Conservation (phyloP, 1,140 invertebrate species). For the Drosophila sulfurigaster region DNA sequence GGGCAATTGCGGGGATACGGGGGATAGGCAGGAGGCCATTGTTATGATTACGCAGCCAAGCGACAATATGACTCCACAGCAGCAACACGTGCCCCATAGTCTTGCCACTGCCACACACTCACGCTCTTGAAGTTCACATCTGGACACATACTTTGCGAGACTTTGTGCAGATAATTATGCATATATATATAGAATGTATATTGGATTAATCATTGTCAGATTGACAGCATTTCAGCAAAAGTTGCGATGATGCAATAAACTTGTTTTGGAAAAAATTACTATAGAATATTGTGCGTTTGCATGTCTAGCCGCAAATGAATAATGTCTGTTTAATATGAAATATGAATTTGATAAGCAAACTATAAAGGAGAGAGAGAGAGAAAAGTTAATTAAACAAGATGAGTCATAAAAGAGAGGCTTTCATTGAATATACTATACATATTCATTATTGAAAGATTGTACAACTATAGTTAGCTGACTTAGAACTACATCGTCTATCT, state of each 20-base stretch:
- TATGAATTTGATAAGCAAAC: not conserved
- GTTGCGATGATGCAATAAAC: constrained; percentile 42
- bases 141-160: not conserved
- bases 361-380: not conserved
- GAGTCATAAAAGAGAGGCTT: not conserved
- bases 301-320: not conserved
- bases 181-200: not conserved
- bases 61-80: constrained; percentile 14
- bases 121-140: not conserved
- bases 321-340: not conserved
- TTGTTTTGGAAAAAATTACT: constrained; percentile 10
- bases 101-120: constrained; percentile 7
- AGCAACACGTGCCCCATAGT: constrained; percentile 29
- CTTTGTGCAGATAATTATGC: constrained; percentile 7
- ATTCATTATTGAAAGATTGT: not conserved
- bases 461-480: not conserved
- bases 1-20: not conserved
- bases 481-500: not conserved
- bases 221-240: constrained; percentile 6
- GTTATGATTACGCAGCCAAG: constrained; percentile 14
- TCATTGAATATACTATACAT: not conserved
- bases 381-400: not conserved
- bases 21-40: not conserved
- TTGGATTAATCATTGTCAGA: not conserved
- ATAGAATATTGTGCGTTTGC: not conserved